Conservation (phyloP, 2,888 invertebrate genomes). For the Ectobius pallidus region DNA sequence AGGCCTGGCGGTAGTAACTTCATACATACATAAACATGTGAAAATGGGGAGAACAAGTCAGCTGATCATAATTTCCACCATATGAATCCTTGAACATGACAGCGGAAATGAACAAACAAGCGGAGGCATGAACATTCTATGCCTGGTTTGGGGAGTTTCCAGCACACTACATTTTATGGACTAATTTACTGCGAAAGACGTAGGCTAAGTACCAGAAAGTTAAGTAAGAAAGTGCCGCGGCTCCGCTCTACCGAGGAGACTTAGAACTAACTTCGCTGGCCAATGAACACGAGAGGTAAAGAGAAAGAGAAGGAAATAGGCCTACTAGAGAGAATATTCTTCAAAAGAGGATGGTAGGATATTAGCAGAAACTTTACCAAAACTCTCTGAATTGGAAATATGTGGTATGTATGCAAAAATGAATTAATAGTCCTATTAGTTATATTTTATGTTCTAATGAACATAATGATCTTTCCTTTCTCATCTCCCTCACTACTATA, state of each 20-base stretch:
- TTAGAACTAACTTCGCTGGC: not conserved
- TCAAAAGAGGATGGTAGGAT: not conserved
- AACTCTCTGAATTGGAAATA: too few species aligned
- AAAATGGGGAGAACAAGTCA: not conserved
- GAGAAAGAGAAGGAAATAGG: not conserved
- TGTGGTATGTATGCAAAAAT: not conserved
- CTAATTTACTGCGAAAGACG: constrained; percentile 1
- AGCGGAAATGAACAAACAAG: not conserved
- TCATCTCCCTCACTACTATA: too few species aligned
- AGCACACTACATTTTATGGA: not conserved
- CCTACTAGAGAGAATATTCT: not conserved
- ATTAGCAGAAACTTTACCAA: too few species aligned
- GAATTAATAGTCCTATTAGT: not conserved
- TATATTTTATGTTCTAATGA: too few species aligned
- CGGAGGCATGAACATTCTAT: too few species aligned
- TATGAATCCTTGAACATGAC: not conserved
- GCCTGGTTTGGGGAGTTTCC: not conserved
- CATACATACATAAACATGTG: too few species aligned
- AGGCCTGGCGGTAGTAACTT: too few species aligned
- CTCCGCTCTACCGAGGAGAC: not conserved
- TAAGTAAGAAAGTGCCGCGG: not conserved
- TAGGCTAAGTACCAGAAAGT: not conserved
- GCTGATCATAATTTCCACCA: not conserved
- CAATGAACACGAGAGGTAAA: not conserved
- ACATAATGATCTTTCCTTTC: too few species aligned